phyloP scores from a whole-genome alignment of 2,113 vertebrate genomes.

The Sinocyclocheilus anshuiensis region DNA sequence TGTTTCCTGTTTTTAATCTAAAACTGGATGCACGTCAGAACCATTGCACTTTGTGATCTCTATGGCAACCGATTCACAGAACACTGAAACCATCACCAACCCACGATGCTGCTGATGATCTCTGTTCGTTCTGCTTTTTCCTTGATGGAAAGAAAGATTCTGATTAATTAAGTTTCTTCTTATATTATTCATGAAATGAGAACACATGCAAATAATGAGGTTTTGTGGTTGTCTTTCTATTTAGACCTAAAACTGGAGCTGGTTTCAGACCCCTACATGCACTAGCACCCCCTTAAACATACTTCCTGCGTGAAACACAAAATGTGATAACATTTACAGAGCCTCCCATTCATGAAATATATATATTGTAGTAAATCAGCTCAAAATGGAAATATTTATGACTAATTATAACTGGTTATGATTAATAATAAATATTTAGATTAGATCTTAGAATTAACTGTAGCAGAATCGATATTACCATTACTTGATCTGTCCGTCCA shows the following conservation, averaged over 20 bases:
- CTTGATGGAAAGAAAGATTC: neutral
- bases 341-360: neutral
- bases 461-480: too few species aligned
- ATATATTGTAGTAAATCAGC: too few species aligned
- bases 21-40: slow-evolving; percentile 20
- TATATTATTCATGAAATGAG: neutral
- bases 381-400: too few species aligned
- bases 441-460: too few species aligned
- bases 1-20: slow-evolving; percentile 52
- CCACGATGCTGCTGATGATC: neutral
- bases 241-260: slow-evolving; percentile 29
- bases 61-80: slow-evolving; percentile 1
- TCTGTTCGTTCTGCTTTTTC: neutral
- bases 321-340: slow-evolving; percentile 6
- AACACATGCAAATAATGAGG: slow-evolving; percentile 11
- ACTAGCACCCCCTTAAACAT: neutral
- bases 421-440: too few species aligned
- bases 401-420: too few species aligned
- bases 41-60: slow-evolving; percentile 22
- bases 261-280: slow-evolving; percentile 41
- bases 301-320: slow-evolving; percentile 46
- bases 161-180: neutral
- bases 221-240: slow-evolving; percentile 42
- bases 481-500: too few species aligned
- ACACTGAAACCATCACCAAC: neutral